phyloP scores from a whole-genome alignment of 2,797 vertebrate species.

The Netta rufina region DNA sequence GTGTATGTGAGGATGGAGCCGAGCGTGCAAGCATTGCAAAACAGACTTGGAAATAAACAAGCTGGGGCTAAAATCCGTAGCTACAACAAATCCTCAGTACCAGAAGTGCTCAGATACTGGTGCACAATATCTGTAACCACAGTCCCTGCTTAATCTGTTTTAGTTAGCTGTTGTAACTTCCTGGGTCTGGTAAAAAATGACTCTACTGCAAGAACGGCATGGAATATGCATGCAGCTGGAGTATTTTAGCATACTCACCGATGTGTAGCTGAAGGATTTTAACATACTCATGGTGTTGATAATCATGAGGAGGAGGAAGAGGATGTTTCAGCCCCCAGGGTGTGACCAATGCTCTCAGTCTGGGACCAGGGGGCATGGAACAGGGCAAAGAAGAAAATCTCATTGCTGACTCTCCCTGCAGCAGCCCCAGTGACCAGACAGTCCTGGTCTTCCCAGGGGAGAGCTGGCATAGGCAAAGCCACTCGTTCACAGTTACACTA shows the following conservation, averaged over 20 bases:
- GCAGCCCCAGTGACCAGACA: not conserved
- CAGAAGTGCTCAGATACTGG: not conserved
- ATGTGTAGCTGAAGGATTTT: not conserved
- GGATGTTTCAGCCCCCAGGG: not conserved
- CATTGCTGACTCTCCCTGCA: accelerated
- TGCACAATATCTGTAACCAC: accelerated
- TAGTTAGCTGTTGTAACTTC: not conserved
- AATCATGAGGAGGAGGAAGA: not conserved
- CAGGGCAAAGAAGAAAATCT: not conserved
- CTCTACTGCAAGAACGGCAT: not conserved
- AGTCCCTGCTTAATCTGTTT: not conserved
- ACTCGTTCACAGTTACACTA: not conserved
- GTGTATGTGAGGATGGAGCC: not conserved
- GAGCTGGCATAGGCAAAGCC: not conserved
- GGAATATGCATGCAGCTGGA: not conserved
- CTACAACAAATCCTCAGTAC: not conserved
- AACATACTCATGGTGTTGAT: not conserved
- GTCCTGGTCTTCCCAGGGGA: accelerated
- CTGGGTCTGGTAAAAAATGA: not conserved
- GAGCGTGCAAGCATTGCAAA: not conserved
- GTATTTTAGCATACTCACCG: not conserved
- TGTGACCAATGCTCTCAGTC: not conserved
- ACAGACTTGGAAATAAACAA: not conserved
- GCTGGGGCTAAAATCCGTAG: no score
- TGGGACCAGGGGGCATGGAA: not conserved